phyloP scores from a whole-genome alignment of 2,888 invertebrate genomes.

The Spisula subtruncata region DNA sequence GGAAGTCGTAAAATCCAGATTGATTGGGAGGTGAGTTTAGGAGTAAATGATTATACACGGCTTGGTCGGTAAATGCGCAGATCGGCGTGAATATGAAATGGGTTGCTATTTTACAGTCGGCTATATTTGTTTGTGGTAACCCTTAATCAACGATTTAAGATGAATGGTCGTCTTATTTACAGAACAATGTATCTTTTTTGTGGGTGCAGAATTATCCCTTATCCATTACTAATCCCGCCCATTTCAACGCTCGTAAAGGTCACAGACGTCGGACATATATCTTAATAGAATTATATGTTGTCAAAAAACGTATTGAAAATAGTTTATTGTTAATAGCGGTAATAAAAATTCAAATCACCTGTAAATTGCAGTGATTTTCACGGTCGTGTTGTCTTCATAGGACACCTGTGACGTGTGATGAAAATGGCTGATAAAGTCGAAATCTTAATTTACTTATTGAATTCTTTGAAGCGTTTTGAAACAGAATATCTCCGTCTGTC shows the following conservation, averaged over 20 bases:
- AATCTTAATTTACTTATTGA: slow-evolving; percentile 66
- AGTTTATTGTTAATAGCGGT: slow-evolving; percentile 65
- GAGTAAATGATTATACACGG: slow-evolving; percentile 31
- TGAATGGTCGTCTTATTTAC: slow-evolving; percentile 60
- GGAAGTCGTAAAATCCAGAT: slow-evolving; percentile 11
- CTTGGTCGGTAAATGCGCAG: slow-evolving; percentile 3
- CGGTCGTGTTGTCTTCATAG: slow-evolving; percentile 49
- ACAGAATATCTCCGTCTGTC: slow-evolving; percentile 54
- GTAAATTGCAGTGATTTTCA: slow-evolving; percentile 69
- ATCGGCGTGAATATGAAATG: slow-evolving; percentile 51
- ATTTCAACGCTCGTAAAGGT: slow-evolving; percentile 53
- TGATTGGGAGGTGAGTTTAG: slow-evolving; percentile 19
- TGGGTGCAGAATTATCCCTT: slow-evolving; percentile 62
- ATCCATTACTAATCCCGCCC: slow-evolving; percentile 63
- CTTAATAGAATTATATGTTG: slow-evolving; percentile 71
- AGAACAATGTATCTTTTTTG: slow-evolving; percentile 71
- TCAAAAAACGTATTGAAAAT: slow-evolving; percentile 67
- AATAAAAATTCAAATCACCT: slow-evolving; percentile 70
- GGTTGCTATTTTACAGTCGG: slow-evolving; percentile 60
- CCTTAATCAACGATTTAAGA: slow-evolving; percentile 64
- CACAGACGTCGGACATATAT: slow-evolving; percentile 47
- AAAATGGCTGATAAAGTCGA: slow-evolving; percentile 66
- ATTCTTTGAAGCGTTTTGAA: slow-evolving; percentile 44
- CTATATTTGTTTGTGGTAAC: slow-evolving; percentile 54
- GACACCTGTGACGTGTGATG: slow-evolving; percentile 70